phyloP scores from a whole-genome alignment of 2,888 invertebrate genomes.

The Apantesis nais region DNA sequence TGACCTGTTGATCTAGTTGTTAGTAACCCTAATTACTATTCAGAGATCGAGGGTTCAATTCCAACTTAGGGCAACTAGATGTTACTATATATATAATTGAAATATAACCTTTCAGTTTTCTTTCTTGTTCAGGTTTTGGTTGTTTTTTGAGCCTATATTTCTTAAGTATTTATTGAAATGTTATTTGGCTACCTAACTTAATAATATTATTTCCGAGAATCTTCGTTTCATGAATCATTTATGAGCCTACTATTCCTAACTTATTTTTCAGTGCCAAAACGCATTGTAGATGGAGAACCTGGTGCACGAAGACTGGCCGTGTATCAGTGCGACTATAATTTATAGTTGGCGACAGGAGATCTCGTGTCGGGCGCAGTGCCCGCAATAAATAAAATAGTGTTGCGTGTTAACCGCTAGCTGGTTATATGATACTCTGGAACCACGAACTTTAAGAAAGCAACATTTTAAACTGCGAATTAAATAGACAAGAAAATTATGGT shows the following conservation, averaged over 20 bases:
- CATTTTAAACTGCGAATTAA: slow-evolving; percentile 26
- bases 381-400: slow-evolving; percentile 70
- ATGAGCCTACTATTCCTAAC: slow-evolving; percentile 8
- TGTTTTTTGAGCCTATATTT: background rate
- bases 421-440: slow-evolving; percentile 70
- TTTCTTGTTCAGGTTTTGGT: background rate
- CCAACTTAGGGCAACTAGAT: too few relatives aligned
- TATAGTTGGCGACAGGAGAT: slow-evolving; percentile 70
- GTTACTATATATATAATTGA: too few relatives aligned
- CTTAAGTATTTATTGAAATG: background rate
- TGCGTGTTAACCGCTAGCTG: slow-evolving; percentile 59
- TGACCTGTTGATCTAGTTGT: too few relatives aligned
- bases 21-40: too few relatives aligned
- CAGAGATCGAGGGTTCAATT: too few relatives aligned
- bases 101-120: too few relatives aligned
- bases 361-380: slow-evolving; percentile 64
- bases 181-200: background rate
- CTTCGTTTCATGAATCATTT: background rate
- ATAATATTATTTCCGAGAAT: background rate
- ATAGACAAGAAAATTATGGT: background rate
- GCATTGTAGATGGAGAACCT: slow-evolving; percentile 49
- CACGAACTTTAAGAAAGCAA: slow-evolving; percentile 59
- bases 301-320: slow-evolving; percentile 52
- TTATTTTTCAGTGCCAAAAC: slow-evolving; percentile 37
- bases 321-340: slow-evolving; percentile 65